phyloP scores from a whole-genome alignment of 2,888 invertebrate species.

The Eilema sororculum region DNA sequence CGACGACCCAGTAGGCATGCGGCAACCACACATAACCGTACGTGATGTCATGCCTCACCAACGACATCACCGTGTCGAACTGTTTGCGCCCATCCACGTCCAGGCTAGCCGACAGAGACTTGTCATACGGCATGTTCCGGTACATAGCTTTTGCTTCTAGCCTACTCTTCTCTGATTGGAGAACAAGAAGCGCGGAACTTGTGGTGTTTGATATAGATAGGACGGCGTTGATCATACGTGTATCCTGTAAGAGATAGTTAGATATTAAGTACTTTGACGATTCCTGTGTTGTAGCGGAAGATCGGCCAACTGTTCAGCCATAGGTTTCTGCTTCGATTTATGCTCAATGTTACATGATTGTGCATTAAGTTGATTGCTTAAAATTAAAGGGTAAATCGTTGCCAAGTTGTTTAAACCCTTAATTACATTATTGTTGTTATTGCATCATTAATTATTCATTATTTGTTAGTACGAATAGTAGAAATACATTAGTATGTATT shows the following conservation, averaged over 20 bases:
- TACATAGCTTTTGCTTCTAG: conserved; percentile 91
- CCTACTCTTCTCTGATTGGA: conserved; percentile 89
- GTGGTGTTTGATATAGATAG: conserved; percentile 75
- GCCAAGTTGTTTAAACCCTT: not conserved
- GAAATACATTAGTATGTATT: no score
- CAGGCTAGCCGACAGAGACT: conserved; percentile 89
- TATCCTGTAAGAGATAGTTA: conserved; percentile 65
- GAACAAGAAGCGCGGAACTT: conserved; percentile 84
- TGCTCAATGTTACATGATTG: no score
- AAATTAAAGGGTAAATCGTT: not conserved
- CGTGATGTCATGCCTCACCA: conserved; percentile 86
- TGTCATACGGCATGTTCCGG: conserved; percentile 89
- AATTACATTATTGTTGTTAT: no score
- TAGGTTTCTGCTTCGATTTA: no score
- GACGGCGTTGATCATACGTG: conserved; percentile 81
- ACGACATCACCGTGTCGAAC: conserved; percentile 89
- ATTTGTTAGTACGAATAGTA: no score
- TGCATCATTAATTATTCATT: no score
- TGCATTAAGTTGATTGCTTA: no score
- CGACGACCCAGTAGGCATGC: conserved; percentile 90
- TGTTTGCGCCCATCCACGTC: conserved; percentile 92
- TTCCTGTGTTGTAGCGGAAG: no score
- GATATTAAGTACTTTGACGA: no score
- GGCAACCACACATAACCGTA: conserved; percentile 91
- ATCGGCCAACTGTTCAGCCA: no score